Evolutionary conservation across 2,888 invertebrate species (phyloP), one percentile per base, ranked within the genome.

Genomic region (Diarsia rubi): DNA sequence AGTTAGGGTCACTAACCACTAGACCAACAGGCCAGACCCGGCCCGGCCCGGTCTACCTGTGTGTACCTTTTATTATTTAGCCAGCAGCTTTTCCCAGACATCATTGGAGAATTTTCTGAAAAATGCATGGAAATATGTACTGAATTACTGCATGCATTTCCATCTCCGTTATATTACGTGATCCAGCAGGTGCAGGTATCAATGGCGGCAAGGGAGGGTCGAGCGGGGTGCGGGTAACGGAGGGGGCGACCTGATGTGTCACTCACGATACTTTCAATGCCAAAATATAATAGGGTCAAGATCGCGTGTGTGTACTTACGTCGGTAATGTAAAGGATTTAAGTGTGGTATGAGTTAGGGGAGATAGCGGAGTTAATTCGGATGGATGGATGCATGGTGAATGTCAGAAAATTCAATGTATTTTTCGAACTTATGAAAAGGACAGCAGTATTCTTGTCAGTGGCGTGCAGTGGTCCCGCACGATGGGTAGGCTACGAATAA

Each of bases 271-370:
- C 90, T 94, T 92, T 94, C 95, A 95, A 95, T 95, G 95, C 90
- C 95, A 89, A 94, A 93, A 93, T 88, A 89, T 92, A 95, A 94
- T 95, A 95, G 93, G 95, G 95, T 93, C 94, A 94, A 94, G 94
- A 92, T 87, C 93, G 88, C 77, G 77, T 85, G 88, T 88, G 84
- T 89, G 90, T 90, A 92, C 92, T 91, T 91, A 88, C 78, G 79
- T 82, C 75, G 81, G 90, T 89, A 88, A 86, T 85, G 86, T 85
- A 86, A 85, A 89, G 86, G 86, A 85, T 88, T 86, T 31, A 62
- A 57, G 64, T 59, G 73, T 78, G 88, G 88, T 75, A 5, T 52
- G 76, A 75, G 86, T 24, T 2, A 78, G 0, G 27, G 57, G 83
- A 57, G 63, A 45, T 0, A 81, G 87, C 86, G 85, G 19, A 31